Base-by-base conservation (phyloP, 1,140 invertebrate genomes). In the Uloborus diversus region DNA sequence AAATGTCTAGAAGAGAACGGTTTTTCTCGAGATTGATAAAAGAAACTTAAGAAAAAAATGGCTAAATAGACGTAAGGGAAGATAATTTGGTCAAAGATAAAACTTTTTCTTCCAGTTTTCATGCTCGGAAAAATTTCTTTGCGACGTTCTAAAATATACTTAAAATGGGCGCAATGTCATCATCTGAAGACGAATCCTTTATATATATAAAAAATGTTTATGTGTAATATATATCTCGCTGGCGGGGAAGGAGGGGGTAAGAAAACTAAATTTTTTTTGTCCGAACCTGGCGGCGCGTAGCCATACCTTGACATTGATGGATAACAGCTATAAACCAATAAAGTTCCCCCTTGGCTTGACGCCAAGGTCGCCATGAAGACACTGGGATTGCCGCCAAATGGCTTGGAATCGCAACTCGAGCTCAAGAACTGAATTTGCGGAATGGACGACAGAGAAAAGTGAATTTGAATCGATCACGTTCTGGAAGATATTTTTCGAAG, bases 311-410 rank as follows among this genome's bases (percentile, higher is more conserved):
- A 79, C 76, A 69, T 57, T 79, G 76, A 79, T 79, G 35, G 76
- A 79, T 79, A 59, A 61, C 76, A 69, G 56, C 76, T 65, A 69
- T 79, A 79, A 79, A 79, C 76, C 76, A 79, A 79, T 79, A 79
- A 79, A 79, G 65, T 79, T 79, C 76, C 56, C 35, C 35, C 42
- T 69, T 79, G 76, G 76, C 76, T 68, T 61, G 51, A 23, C 56
- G 76, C 76, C 76, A 79, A 68, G 35, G 37, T 68, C 76, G 65
- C 76, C 76, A 79, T 68, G 33, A n/a, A 68, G 56, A 57, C 53
- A 30, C 64, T 59, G 65, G 65, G 56, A 79, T 79, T 79, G 76
- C 51, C 56, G 76, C 76, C 76, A 79, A 79, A 79, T 79, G 61
- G 61, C 32, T 65, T 20, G 61, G 33, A 65, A 78, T 56, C 42